Percentiles rank a stretch among this genome's conserved stretches.
These are phyloP conservation scores for Argyrosomus regius DNA, from an alignment of 2,797 vertebrate species.

Conservation along the genomic window DNA sequence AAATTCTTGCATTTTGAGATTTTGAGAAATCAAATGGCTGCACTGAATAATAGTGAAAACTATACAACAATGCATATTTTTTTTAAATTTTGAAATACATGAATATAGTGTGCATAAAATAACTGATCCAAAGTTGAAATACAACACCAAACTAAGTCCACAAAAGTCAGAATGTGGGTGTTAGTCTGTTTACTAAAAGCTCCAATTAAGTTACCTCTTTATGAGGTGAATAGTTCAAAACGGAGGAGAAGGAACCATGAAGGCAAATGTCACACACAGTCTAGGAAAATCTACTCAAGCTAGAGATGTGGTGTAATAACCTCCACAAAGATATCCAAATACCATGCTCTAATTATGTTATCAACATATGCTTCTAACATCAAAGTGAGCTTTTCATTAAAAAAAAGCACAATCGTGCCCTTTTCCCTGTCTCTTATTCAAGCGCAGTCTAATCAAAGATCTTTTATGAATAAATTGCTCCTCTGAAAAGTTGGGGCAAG, in stretches of 20 bases:
- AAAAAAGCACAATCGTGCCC: conserved; percentile 45
- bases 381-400: conserved; percentile 66
- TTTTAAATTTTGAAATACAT: conserved; percentile 3
- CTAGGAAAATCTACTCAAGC: conserved; percentile 47
- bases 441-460: conserved; percentile 50
- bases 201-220: conserved; percentile 60
- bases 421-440: conserved; percentile 55
- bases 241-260: conserved; percentile 38
- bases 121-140: conserved; percentile 30
- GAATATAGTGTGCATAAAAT: conserved; percentile 8
- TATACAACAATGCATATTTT: not conserved
- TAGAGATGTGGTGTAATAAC: conserved; percentile 64
- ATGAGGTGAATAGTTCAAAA: conserved; percentile 68
- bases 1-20: not conserved
- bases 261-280: conserved; percentile 71
- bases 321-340: conserved; percentile 67
- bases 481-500: conserved; percentile 38
- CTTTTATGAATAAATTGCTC: conserved; percentile 27
- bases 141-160: not conserved
- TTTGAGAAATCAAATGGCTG: conserved; percentile 2
- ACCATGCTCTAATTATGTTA: conserved; percentile 67
- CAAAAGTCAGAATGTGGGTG: conserved; percentile 49
- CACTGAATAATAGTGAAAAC: not conserved
- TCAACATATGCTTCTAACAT: conserved; percentile 63
- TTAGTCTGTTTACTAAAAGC: conserved; percentile 61